These are phyloP conservation scores for Apocheima hispidaria DNA, from an alignment of 2,888 invertebrate genomes.

Conservation along the genomic window DNA sequence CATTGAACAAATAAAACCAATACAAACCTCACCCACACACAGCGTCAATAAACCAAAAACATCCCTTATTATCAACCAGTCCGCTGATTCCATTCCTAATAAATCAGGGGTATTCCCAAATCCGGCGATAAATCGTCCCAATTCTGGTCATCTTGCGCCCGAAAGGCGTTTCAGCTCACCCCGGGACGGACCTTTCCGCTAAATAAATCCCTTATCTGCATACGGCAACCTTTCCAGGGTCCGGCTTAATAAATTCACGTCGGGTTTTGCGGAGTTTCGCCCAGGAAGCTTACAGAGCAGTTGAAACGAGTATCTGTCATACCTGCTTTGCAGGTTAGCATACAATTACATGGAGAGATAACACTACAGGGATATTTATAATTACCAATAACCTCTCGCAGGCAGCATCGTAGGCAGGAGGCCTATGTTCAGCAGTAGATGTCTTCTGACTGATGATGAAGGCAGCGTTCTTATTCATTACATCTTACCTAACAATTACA, in stretches of 20 bases:
- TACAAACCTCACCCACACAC: conserved; percentile 1
- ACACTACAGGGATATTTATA: too few relatives aligned
- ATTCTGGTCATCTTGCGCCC: conserved; percentile 84
- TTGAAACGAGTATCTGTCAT: not conserved
- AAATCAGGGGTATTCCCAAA: conserved; percentile 82
- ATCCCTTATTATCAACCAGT: conserved; percentile 66
- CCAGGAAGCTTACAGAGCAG: conserved; percentile 63
- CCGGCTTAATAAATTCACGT: conserved; percentile 86
- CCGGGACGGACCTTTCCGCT: conserved; percentile 85
- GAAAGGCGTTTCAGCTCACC: conserved; percentile 81
- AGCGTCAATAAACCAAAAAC: conserved; percentile 29
- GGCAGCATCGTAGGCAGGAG: too few relatives aligned
- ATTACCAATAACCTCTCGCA: too few relatives aligned
- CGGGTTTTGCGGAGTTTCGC: conserved; percentile 80
- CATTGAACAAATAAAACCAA: not conserved
- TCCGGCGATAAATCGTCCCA: conserved; percentile 83
- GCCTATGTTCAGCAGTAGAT: too few relatives aligned
- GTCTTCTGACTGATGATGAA: too few relatives aligned
- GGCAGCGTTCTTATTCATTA: too few relatives aligned
- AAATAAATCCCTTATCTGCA: conserved; percentile 87
- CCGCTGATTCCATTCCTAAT: conserved; percentile 76
- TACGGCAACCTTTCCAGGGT: conserved; percentile 86
- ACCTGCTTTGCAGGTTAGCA: too few relatives aligned
- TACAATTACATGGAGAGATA: too few relatives aligned
- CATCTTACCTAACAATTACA: too few relatives aligned